These are phyloP conservation scores for Galleria mellonella DNA, from an alignment of 1,140 invertebrate genomes.

Conservation along the genomic window DNA sequence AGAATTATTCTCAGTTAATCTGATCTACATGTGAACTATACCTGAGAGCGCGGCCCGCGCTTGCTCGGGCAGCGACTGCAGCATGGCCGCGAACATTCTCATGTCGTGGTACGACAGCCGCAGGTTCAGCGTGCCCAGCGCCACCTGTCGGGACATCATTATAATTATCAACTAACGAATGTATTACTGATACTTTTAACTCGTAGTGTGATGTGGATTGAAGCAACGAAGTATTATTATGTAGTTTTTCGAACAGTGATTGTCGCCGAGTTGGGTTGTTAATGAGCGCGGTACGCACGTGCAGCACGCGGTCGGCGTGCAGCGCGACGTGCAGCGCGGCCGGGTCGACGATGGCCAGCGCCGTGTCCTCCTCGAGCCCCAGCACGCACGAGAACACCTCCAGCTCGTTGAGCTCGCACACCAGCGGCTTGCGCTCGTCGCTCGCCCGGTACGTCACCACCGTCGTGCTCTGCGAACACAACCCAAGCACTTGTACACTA, in stretches of 20 bases:
- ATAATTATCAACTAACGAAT: too few species aligned
- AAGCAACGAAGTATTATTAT: too few species aligned
- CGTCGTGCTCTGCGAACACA: conserved; percentile 82
- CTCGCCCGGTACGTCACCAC: conserved; percentile 87
- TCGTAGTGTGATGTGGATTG: too few species aligned
- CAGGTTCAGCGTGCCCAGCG: conserved; percentile 85
- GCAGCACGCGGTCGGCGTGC: conserved; percentile 45
- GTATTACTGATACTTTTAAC: too few species aligned
- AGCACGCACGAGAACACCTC: conserved; percentile 96
- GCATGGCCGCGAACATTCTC: conserved; percentile 91
- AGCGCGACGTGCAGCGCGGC: conserved; percentile 86
- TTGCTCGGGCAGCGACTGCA: conserved; percentile 90
- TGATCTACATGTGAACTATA: too few species aligned
- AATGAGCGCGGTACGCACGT: too few species aligned
- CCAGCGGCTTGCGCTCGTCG: conserved; percentile 83
- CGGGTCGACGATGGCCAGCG: conserved; percentile 96
- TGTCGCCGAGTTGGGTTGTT: too few species aligned
- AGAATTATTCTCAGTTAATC: too few species aligned
- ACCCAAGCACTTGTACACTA: too few species aligned
- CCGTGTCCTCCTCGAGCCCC: conserved; percentile 94
- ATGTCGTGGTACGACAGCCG: conserved; percentile 96
- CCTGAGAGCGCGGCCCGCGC: conserved; percentile 76
- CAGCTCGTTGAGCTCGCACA: conserved; percentile 91
- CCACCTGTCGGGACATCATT: conserved; percentile 47
- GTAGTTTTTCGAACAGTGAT: too few species aligned